Evolutionary conservation across 2,888 invertebrate genomes (phyloP), one percentile per base, ranked within the genome.

Genomic region (Leptinotarsa haldemani): DNA sequence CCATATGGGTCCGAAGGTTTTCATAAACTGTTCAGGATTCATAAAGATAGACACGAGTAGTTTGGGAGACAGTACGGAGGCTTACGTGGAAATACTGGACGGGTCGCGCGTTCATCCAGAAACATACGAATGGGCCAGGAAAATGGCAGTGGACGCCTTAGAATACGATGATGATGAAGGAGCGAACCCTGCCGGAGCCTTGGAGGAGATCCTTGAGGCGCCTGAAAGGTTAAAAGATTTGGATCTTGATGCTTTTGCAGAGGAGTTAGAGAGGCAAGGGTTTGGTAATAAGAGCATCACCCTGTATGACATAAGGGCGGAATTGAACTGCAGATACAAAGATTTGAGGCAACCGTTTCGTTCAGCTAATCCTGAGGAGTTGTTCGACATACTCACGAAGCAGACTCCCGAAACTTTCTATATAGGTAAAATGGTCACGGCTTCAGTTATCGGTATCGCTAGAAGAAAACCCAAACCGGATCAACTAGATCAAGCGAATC

Each of bases 101-200:
- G 98, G 98, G 0, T 98, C 99, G 0, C 91, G 99, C 81, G 98
- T 99, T 0, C 99, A 99, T 89, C 99, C 99, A 0, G 99, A 99
- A 89, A 97, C 98, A 0, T 99, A 99, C 87, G 99, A 99, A 85
- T 99, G 99, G 99, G 99, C 99, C 0, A 90, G 99, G 56, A 99
- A 99, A 89, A 99, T 99, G 99, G 99, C 99, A 0, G 98, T 99
- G 0, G 99, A 99, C 88, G 99, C 99, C 1, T 89, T 99, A 65
- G 99, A 99, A 83, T 98, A 98, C 82, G 98, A 99, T 84, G 98
- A 98, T 83, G 98, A 98, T 84, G 97, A 97, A 85, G 97, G 97
- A 80, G 95, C 95, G 0, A 97, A 98, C 88, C 98, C 98, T 0
- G 98, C 98, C 0, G 97, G 97, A 0, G 99, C 99, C 16, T 88